Base-by-base conservation (phyloP, 2,888 invertebrate species). In the Calameuta idolon region DNA sequence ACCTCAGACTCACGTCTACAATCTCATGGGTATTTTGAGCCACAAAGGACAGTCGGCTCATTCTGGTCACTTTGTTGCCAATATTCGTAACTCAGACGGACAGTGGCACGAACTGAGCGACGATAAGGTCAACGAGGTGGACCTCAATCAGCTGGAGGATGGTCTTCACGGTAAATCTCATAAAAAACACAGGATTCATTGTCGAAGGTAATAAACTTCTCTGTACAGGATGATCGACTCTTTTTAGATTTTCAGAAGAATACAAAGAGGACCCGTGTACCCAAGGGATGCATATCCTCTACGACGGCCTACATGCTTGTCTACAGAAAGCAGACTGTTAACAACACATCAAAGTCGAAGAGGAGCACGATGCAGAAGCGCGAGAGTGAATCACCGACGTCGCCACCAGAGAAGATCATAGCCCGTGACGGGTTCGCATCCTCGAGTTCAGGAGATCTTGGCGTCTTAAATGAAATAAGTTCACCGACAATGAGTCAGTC, bases 31-130 rank as follows among this genome's bases (percentile, higher is more conserved):
- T 5, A 95, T 95, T 78, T 91, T 95, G 73, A 94, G 95, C 81
- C 95, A 95, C 85, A 93, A 94, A 84, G 95, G 95, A 3, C 92
- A 92, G 30, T 94, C 94, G 79, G 94, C 95, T 11, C 93, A 94
- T 86, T 94, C 94, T 75, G 95, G 95, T 1, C 95, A 95, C 88
- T 95, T 95, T 87, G 92, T 94, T 87, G 92, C 93, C 84, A 90
- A 89, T 88, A 92, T 90, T 83, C 88, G 89, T 80, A 89, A 89
- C 83, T 88, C 91, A 15, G 92, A 92, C 31, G 93, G 93, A 31
- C 92, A 92, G 74, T 95, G 95, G 95, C 94, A 93, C 87, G 94
- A 94, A 84, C 95, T 95, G 86, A 95, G 95, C 85, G 95, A 95
- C 84, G 94, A 93, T 77, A 93, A 93, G 82, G 90, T 92, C 30